Percentiles rank a stretch among this genome's conserved stretches.
Conservation (phyloP, 1,140 invertebrate species). For the Listronotus oregonensis region DNA sequence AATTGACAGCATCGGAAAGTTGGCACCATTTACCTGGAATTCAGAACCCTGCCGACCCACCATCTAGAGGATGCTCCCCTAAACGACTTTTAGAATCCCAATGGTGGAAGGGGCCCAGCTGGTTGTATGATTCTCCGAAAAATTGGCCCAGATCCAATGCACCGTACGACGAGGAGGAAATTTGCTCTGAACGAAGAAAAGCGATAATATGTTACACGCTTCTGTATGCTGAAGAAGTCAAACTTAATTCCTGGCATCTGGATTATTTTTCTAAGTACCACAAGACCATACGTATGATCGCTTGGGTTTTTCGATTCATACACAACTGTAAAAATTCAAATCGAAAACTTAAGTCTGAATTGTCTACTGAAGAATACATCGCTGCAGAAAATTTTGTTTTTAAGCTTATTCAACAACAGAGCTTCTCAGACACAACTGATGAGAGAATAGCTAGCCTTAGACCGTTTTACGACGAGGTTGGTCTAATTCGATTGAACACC, state of each 20-base stretch:
- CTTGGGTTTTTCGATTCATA: conserved; percentile 44
- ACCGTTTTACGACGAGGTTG: conserved; percentile 10
- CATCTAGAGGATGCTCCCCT: conserved; percentile 52
- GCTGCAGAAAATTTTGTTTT: conserved; percentile 33
- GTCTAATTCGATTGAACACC: conserved; percentile 40
- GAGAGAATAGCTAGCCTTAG: background rate
- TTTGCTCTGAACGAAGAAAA: conserved; percentile 35
- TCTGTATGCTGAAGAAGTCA: background rate
- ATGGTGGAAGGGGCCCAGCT: conserved; percentile 55
- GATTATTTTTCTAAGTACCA: conserved; percentile 42
- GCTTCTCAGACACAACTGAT: conserved; percentile 4
- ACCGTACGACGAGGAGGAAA: conserved; percentile 28
- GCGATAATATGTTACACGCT: background rate
- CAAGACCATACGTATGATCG: conserved; percentile 44
- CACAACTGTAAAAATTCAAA: conserved; percentile 36
- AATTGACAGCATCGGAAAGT: too few relatives aligned
- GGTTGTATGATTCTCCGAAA: conserved; percentile 10
- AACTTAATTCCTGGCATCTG: conserved; percentile 14
- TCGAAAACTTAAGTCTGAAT: too few relatives aligned
- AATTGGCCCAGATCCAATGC: conserved; percentile 3
- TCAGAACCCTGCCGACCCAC: conserved; percentile 56
- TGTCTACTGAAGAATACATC: conserved; percentile 36
- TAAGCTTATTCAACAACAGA: conserved; percentile 19
- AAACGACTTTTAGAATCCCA: conserved; percentile 48
- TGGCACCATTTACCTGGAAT: conserved; percentile 54